Percentiles rank a stretch among this genome's conserved stretches.
Evolutionary conservation across 1,140 invertebrate species (phyloP).

Genomic region (Melanaphis sacchari): DNA sequence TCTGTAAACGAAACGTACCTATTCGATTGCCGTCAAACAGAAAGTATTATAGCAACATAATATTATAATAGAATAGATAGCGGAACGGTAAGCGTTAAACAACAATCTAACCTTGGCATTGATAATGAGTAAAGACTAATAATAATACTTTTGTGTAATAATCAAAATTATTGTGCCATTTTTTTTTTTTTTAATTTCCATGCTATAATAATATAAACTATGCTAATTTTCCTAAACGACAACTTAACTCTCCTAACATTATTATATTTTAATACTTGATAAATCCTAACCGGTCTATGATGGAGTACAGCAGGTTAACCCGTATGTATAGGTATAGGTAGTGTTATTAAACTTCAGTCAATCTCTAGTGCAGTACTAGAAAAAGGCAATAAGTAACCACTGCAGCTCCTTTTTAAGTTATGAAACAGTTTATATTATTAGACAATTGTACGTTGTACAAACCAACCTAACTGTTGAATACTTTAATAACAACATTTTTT

Average conservation of each 20-base stretch:
- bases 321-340: no score
- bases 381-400: background rate
- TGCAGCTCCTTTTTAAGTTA: background rate
- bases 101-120: constrained; percentile 39
- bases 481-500: background rate
- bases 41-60: background rate
- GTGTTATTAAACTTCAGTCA: background rate
- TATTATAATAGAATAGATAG: background rate
- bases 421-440: background rate
- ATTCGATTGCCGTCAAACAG: background rate
- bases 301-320: background rate
- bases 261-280: background rate
- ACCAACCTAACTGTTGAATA: background rate
- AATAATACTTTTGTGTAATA: background rate
- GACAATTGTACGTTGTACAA: background rate
- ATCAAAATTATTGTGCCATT: background rate
- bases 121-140: constrained; percentile 24
- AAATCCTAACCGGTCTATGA: background rate
- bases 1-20: background rate
- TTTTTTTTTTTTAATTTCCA: background rate
- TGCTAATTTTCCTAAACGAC: background rate
- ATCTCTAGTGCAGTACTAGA: background rate
- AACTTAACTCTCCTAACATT: background rate
- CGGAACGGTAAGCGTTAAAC: background rate
- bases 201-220: background rate